Conservation (phyloP, 2,113 vertebrate species). For the Muntiacus reevesi region DNA sequence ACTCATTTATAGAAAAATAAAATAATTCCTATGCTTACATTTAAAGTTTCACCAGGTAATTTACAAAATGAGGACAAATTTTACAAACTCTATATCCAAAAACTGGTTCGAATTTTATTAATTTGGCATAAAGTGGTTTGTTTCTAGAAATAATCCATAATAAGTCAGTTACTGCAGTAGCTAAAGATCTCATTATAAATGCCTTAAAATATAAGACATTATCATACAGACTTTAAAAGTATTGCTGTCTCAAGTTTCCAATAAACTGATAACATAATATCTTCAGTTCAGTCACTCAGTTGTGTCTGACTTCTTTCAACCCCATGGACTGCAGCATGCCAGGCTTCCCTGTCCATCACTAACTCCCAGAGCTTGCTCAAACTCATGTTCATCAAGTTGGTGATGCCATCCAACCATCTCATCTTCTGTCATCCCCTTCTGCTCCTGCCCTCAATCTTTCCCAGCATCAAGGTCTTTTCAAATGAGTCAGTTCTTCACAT, state of each 20-base stretch:
- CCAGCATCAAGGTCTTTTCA: background rate
- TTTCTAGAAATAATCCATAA: background rate
- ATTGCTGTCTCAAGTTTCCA: background rate
- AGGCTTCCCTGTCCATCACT: background rate
- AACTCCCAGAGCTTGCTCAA: background rate
- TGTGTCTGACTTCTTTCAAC: background rate
- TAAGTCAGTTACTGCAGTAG: slow-evolving; percentile 14
- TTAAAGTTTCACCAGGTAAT: slow-evolving; percentile 2
- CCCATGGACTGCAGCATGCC: background rate
- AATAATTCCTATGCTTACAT: background rate
- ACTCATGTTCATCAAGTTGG: background rate
- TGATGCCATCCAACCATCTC: background rate
- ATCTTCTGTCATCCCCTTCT: background rate
- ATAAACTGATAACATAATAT: background rate
- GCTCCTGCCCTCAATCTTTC: background rate
- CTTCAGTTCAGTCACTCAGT: background rate
- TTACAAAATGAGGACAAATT: slow-evolving; percentile 21
- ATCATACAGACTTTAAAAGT: background rate
- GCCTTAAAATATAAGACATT: slow-evolving; percentile 1
- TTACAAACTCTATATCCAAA: background rate
- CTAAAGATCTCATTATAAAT: background rate
- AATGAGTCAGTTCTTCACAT: background rate
- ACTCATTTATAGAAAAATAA: slow-evolving; percentile 10
- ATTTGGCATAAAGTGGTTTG: background rate
- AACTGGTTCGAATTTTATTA: background rate